Evolutionary conservation across 2,888 invertebrate genomes (phyloP).

Genomic region (Rhaphigaster nebulosa): DNA sequence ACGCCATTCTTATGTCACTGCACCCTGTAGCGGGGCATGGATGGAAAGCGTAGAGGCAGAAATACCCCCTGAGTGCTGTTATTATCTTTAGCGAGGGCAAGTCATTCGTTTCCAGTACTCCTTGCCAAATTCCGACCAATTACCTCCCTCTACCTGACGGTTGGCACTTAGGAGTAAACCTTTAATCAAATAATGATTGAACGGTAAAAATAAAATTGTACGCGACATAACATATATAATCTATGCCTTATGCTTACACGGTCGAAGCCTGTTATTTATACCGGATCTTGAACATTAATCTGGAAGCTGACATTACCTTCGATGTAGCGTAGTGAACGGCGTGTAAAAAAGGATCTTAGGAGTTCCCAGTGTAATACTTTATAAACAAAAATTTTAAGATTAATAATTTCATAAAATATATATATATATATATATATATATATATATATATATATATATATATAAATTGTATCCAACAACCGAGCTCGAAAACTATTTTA

Average conservation of each 20-base stretch:
- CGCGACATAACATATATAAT: not conserved
- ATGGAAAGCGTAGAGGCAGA: conserved; percentile 19
- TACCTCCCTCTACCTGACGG: not conserved
- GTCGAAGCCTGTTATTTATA: not conserved
- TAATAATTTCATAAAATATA: too few species aligned
- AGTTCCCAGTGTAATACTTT: not conserved
- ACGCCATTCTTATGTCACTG: conserved; percentile 25
- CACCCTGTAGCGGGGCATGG: not conserved
- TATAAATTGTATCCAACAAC: too few species aligned
- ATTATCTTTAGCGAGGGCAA: not conserved
- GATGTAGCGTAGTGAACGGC: not conserved
- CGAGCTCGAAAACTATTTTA: too few species aligned
- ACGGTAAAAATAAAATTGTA: conserved; percentile 13
- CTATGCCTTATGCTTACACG: conserved; percentile 7
- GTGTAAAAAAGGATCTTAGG: not conserved
- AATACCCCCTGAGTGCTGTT: conserved; percentile 31
- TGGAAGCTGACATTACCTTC: not conserved
- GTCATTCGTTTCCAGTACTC: conserved; percentile 25
- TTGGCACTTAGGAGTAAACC: conserved; percentile 11
- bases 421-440: too few species aligned
- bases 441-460: too few species aligned
- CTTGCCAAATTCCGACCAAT: conserved; percentile 41
- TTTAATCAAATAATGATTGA: conserved; percentile 23
- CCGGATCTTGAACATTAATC: not conserved
- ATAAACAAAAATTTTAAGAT: too few species aligned